phyloP scores from a whole-genome alignment of 2,113 vertebrate genomes.

The Myrmophylax atrothorax region DNA sequence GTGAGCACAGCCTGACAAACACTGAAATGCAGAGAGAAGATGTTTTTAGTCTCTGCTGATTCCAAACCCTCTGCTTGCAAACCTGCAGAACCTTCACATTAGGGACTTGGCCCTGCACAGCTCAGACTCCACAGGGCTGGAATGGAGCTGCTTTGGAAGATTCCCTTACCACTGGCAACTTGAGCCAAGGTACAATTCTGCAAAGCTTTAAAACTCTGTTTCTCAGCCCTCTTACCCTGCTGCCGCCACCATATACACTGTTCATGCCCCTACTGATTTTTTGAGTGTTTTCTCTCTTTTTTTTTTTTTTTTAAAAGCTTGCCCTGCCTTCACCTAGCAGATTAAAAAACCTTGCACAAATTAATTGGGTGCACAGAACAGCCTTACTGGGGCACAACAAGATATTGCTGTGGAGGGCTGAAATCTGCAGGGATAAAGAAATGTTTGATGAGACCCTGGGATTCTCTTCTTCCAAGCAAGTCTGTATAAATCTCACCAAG shows the following conservation, averaged over 20 bases:
- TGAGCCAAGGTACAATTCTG: not conserved
- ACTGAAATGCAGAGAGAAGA: not conserved
- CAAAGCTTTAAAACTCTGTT: not conserved
- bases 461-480: not conserved
- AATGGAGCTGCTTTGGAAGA: not conserved
- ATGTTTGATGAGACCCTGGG: not conserved
- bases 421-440: not conserved
- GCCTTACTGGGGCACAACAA: not conserved
- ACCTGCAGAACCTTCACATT: not conserved
- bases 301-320: not conserved
- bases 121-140: not conserved
- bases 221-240: not conserved
- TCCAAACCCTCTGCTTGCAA: not conserved
- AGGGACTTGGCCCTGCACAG: not conserved
- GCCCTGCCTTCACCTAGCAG: not conserved
- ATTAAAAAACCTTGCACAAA: not conserved
- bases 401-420: not conserved
- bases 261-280: not conserved
- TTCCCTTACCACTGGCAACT: not conserved
- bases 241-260: not conserved
- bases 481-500: not conserved
- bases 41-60: not conserved
- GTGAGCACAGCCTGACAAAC: not conserved
- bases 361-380: not conserved
- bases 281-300: not conserved